Conservation (phyloP, 2,113 vertebrate genomes). For the Chamaetylas fuelleborni region DNA sequence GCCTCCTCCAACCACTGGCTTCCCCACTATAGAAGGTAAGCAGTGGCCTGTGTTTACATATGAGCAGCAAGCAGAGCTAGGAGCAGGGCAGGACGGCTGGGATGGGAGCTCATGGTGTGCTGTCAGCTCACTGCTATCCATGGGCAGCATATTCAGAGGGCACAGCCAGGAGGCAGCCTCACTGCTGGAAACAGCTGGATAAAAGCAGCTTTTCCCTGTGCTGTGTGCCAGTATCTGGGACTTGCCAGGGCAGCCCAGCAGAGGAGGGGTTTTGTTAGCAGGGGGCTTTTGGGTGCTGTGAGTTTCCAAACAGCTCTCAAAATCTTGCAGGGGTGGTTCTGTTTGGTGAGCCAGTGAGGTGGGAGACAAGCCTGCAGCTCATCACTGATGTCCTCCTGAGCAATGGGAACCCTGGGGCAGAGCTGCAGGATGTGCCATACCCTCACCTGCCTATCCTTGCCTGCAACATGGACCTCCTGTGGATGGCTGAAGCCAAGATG, state of each 20-base stretch:
- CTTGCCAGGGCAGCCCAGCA: background rate
- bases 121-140: background rate
- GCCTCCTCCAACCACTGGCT: constrained; percentile 75
- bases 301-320: background rate
- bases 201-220: background rate
- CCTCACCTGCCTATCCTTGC: constrained; percentile 93
- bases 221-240: accelerated
- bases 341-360: constrained; percentile 93
- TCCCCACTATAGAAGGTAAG: constrained; percentile 89
- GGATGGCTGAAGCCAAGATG: constrained; percentile 97
- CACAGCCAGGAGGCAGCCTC: background rate
- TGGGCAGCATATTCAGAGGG: background rate
- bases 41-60: background rate
- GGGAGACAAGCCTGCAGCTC: constrained; percentile 95
- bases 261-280: background rate
- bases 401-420: constrained; percentile 78
- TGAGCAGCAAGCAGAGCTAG: background rate
- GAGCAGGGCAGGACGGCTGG: background rate
- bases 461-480: constrained; percentile 96
- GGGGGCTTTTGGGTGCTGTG: background rate
- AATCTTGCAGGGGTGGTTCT: constrained; percentile 85
- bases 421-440: constrained; percentile 70
- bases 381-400: constrained; percentile 90
- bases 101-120: background rate
- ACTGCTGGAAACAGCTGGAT: background rate